These are phyloP conservation scores for Meiosimyza decipiens DNA, from an alignment of 2,888 invertebrate genomes.

Conservation along the genomic window DNA sequence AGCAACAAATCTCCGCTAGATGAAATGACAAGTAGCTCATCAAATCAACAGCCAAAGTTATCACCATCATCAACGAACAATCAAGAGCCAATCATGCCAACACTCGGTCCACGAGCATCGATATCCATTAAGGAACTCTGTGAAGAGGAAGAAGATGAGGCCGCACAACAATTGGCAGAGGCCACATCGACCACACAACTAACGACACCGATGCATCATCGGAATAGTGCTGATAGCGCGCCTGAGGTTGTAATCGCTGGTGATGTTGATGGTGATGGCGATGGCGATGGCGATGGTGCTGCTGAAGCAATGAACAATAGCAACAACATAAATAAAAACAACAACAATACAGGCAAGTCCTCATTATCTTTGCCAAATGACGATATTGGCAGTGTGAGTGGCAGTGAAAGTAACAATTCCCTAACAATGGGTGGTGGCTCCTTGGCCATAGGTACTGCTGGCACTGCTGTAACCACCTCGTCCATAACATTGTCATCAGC, in stretches of 20 bases:
- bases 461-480: conserved; percentile 31
- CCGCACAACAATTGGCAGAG: conserved; percentile 30
- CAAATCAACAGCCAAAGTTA: conserved; percentile 23
- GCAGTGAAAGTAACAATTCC: conserved; percentile 54
- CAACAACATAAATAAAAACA: conserved; percentile 13
- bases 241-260: conserved; percentile 16
- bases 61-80: conserved; percentile 52
- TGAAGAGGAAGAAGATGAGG: conserved; percentile 55
- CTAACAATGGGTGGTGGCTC: conserved; percentile 43
- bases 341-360: conserved; percentile 49
- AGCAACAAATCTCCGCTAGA: conserved; percentile 3
- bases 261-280: conserved; percentile 20
- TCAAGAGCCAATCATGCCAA: conserved; percentile 48
- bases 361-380: conserved; percentile 57
- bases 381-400: conserved; percentile 54
- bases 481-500: conserved; percentile 36
- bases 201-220: neutral
- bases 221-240: conserved; percentile 31
- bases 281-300: conserved; percentile 35
- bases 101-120: conserved; percentile 47
- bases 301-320: neutral
- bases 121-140: conserved; percentile 61
- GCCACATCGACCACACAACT: conserved; percentile 39
- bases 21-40: neutral
- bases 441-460: conserved; percentile 43